These are phyloP conservation scores for Pempheris klunzingeri DNA, from an alignment of 2,797 vertebrate genomes.

Conservation along the genomic window DNA sequence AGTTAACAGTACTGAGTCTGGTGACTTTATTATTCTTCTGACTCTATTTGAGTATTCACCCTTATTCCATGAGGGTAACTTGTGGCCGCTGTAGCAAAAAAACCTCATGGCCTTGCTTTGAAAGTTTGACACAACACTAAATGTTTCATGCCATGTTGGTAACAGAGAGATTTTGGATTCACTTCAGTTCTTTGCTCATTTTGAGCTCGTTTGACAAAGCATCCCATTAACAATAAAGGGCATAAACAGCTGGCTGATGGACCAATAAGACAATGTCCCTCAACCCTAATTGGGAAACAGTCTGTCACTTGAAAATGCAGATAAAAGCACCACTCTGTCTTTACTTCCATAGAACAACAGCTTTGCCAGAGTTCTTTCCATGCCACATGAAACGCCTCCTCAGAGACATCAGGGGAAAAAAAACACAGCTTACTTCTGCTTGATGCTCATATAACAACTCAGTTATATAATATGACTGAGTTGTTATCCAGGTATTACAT, in stretches of 20 bases:
- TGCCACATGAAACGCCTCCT: neutral
- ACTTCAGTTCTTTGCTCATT: neutral
- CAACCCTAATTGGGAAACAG: neutral
- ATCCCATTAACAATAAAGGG: neutral
- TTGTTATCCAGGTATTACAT: constrained; percentile 7
- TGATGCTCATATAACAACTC: neutral
- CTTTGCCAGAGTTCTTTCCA: neutral
- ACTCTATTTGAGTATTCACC: neutral
- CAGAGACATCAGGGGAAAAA: neutral
- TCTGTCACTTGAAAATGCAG: neutral
- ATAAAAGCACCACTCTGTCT: neutral
- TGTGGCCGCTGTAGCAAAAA: neutral
- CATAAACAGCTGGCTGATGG: neutral
- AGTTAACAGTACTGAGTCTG: neutral
- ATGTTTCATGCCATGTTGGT: neutral
- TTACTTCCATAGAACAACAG: neutral
- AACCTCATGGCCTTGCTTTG: neutral
- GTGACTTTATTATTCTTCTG: neutral
- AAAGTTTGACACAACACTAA: neutral
- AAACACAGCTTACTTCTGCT: neutral
- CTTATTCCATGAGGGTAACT: neutral
- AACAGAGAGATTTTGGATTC: neutral
- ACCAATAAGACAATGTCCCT: neutral
- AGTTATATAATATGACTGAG: neutral
- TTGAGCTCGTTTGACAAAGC: neutral